phyloP scores from a whole-genome alignment of 2,888 invertebrate genomes.

The Sphinx pinastri region DNA sequence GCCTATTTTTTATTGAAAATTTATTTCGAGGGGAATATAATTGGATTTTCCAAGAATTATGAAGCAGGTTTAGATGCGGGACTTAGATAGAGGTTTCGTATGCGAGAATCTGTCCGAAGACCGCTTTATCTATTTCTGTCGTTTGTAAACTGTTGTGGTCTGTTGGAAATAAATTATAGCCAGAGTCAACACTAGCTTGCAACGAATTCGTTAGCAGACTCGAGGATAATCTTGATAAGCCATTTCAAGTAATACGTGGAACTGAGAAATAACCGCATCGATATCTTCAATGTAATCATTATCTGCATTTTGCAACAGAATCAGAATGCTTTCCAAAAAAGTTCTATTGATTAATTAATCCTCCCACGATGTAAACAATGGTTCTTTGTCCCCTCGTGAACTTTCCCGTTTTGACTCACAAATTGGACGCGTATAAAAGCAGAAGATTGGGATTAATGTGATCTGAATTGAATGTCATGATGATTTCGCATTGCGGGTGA shows the following conservation, averaged over 20 bases:
- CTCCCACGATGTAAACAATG: neutral
- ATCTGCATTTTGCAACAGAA: neutral
- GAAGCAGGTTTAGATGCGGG: neutral
- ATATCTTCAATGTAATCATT: neutral
- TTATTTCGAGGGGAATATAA: neutral
- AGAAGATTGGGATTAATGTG: too few species aligned
- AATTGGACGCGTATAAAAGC: neutral
- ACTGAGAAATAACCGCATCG: neutral
- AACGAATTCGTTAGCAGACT: too few species aligned
- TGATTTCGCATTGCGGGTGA: neutral
- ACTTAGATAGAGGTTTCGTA: neutral
- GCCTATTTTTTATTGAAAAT: slow-evolving; percentile 4
- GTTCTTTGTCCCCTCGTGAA: neutral
- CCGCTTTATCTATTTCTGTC: too few species aligned
- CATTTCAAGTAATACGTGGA: too few species aligned
- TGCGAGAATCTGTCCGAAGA: too few species aligned
- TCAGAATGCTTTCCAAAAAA: neutral
- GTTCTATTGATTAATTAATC: neutral
- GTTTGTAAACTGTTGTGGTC: too few species aligned
- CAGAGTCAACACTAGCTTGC: too few species aligned
- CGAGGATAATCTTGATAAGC: too few species aligned
- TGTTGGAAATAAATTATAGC: too few species aligned
- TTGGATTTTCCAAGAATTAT: neutral
- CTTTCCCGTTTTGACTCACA: neutral
- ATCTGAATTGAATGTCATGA: neutral